phyloP scores from a whole-genome alignment of 2,113 vertebrate genomes.

The Ellobius talpinus region DNA sequence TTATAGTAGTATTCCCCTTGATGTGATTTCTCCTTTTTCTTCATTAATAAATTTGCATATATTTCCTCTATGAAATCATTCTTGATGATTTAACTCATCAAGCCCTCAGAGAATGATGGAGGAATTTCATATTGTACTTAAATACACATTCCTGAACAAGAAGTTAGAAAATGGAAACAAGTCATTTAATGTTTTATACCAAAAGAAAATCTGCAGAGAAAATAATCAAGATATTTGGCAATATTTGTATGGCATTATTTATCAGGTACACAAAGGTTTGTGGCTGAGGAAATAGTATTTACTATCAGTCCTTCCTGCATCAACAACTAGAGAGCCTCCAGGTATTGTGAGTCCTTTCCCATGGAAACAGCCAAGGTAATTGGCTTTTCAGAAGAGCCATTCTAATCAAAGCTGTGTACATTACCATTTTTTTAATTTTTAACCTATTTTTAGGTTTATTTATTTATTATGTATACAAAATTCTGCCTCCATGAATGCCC shows the following conservation, averaged over 20 bases:
- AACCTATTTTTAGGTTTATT: too few relatives aligned
- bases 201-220: not conserved
- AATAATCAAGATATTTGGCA: not conserved
- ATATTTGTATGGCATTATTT: not conserved
- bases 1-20: not conserved
- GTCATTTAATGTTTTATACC: not conserved
- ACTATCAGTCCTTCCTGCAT: not conserved
- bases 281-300: not conserved
- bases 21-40: not conserved
- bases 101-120: not conserved
- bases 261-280: not conserved
- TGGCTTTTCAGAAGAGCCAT: not conserved
- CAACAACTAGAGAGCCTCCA: not conserved
- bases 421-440: too few relatives aligned
- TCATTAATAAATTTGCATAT: not conserved
- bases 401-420: not conserved
- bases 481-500: too few relatives aligned
- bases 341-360: accelerated
- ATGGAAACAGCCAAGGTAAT: not conserved
- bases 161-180: not conserved
- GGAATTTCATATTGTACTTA: not conserved
- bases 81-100: not conserved
- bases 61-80: not conserved
- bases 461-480: too few relatives aligned
- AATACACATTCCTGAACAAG: not conserved